A percentile compares a stretch with the other conserved stretches of the same genome.
Evolutionary conservation across 2,113 vertebrate species (phyloP).

Genomic region (Xyrauchen texanus): DNA sequence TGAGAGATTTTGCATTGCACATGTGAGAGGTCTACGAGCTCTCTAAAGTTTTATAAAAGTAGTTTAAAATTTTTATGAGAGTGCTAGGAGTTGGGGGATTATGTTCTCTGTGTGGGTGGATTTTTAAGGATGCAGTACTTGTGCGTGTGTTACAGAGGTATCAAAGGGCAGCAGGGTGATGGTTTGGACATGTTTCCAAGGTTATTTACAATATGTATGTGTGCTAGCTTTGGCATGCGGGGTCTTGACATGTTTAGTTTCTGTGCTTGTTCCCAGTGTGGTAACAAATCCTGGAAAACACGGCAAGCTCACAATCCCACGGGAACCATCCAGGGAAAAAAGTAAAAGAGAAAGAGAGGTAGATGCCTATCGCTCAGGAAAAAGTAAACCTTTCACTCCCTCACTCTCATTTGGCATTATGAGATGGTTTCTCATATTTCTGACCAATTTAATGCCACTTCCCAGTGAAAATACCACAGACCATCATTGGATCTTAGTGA

Average conservation of each 20-base stretch:
- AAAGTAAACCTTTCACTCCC: slow-evolving; percentile 8
- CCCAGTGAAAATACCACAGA: slow-evolving; percentile 1
- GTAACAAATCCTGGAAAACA: slow-evolving; percentile 75
- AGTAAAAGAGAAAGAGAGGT: slow-evolving; percentile 16
- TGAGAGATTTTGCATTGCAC: slow-evolving; percentile 58
- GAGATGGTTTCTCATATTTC: slow-evolving; percentile 11
- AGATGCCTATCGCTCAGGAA: slow-evolving; percentile 47
- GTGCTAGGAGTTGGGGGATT: neutral
- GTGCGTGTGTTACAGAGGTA: slow-evolving; percentile 18
- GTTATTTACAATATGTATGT: slow-evolving; percentile 31
- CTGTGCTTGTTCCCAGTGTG: slow-evolving; percentile 66
- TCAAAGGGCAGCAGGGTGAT: slow-evolving; percentile 48
- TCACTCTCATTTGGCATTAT: slow-evolving; percentile 8
- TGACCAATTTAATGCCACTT: slow-evolving; percentile 3
- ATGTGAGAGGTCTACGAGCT: slow-evolving; percentile 30
- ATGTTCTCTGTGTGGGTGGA: slow-evolving; percentile 18
- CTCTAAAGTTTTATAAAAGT: slow-evolving; percentile 12
- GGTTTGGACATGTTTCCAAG: slow-evolving; percentile 67
- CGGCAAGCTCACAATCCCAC: slow-evolving; percentile 75
- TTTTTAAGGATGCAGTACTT: slow-evolving; percentile 20
- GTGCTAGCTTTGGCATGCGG: slow-evolving; percentile 15
- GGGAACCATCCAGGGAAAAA: slow-evolving; percentile 74
- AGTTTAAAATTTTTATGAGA: neutral
- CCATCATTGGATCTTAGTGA: slow-evolving; percentile 11
- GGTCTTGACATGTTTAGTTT: slow-evolving; percentile 59